These are phyloP conservation scores for Orthonyx spaldingii DNA, from an alignment of 2,113 vertebrate genomes.

Conservation along the genomic window DNA sequence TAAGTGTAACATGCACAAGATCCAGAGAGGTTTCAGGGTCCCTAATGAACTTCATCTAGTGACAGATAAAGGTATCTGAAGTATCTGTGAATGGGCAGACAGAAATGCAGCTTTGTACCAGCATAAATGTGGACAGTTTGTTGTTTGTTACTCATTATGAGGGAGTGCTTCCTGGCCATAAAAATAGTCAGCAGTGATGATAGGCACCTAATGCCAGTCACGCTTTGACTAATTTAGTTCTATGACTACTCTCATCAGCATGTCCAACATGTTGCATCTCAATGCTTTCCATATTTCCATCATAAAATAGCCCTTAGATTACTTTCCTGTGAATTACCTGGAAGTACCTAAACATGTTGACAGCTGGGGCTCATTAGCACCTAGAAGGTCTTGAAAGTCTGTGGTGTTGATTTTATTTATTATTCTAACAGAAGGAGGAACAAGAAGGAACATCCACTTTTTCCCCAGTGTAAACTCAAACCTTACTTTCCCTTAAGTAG, in stretches of 20 bases:
- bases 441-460: neutral
- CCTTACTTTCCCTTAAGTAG: neutral
- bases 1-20: neutral
- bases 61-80: neutral
- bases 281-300: neutral
- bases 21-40: neutral
- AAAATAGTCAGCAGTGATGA: neutral
- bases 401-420: neutral
- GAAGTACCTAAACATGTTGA: neutral
- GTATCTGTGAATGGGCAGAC: neutral
- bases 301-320: neutral
- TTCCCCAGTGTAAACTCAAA: neutral
- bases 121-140: neutral
- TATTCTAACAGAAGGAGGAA: neutral
- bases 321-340: neutral
- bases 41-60: neutral
- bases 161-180: neutral
- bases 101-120: neutral
- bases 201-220: neutral
- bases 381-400: neutral
- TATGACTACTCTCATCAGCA: neutral
- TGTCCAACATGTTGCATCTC: neutral
- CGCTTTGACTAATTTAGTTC: neutral
- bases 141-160: neutral
- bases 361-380: neutral